Evolutionary conservation across 2,888 invertebrate species (phyloP).

Genomic region (Eilema sororculum): DNA sequence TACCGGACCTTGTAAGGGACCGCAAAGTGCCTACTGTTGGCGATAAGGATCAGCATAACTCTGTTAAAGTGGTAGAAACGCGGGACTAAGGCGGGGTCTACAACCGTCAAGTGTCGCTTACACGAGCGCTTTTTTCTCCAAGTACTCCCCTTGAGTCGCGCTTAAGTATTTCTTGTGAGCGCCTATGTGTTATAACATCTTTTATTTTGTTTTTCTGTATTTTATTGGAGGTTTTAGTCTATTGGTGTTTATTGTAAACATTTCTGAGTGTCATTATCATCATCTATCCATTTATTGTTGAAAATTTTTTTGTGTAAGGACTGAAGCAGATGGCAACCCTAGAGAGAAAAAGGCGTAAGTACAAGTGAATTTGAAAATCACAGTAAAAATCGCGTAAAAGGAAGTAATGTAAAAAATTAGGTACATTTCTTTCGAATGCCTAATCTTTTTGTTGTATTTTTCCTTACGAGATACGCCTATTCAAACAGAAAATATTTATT

Average conservation of each 20-base stretch:
- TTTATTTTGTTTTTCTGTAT: background rate
- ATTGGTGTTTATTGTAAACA: background rate
- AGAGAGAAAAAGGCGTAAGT: background rate
- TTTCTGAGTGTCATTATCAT: background rate
- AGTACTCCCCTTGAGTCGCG: constrained; percentile 11
- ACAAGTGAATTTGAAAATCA: too few relatives aligned
- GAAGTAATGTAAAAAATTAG: background rate
- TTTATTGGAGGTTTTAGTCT: background rate
- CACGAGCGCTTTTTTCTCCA: constrained; percentile 25
- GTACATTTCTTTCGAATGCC: background rate
- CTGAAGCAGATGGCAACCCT: background rate
- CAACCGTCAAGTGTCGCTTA: constrained; percentile 36
- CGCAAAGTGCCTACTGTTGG: constrained; percentile 64
- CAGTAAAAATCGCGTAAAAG: background rate
- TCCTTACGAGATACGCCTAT: constrained; percentile 25
- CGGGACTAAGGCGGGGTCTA: constrained; percentile 38
- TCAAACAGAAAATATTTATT: constrained; percentile 44
- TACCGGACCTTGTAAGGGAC: constrained; percentile 71
- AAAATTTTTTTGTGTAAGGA: background rate
- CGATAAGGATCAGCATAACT: constrained; percentile 70
- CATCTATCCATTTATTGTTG: background rate
- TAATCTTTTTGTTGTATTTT: constrained; percentile 18
- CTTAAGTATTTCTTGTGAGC: background rate
- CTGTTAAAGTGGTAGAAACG: constrained; percentile 57
- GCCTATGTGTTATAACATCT: background rate